These are phyloP conservation scores for Monochamus saltuarius DNA, from an alignment of 1,140 invertebrate species.

Conservation along the genomic window DNA sequence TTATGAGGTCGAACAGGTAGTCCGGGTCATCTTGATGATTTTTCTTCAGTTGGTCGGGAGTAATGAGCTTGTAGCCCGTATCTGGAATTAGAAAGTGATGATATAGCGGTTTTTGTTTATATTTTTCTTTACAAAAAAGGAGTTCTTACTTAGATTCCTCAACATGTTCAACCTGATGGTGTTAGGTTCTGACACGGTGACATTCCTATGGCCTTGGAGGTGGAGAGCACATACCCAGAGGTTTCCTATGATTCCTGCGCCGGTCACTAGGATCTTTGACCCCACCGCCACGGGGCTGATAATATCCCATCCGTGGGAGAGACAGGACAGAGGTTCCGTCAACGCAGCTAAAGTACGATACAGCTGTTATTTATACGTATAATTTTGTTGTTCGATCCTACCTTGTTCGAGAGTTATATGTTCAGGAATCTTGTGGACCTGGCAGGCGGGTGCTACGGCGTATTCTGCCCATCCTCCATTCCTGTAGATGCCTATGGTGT, in stretches of 20 bases:
- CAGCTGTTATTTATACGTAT: no score
- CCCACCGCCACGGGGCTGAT: conserved; percentile 62
- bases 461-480: conserved; percentile 71
- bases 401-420: conserved; percentile 59
- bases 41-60: conserved; percentile 58
- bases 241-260: conserved; percentile 72
- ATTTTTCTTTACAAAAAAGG: neutral
- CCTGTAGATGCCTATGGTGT: conserved; percentile 64
- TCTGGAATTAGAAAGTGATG: conserved; percentile 25
- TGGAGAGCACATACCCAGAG: conserved; percentile 66
- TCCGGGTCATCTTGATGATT: conserved; percentile 45
- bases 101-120: no score
- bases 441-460: conserved; percentile 58
- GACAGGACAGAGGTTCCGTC: conserved; percentile 66
- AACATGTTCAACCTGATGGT: conserved; percentile 55
- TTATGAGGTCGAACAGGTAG: conserved; percentile 60
- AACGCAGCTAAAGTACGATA: conserved; percentile 55
- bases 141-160: conserved; percentile 58
- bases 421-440: conserved; percentile 59
- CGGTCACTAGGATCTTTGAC: conserved; percentile 62
- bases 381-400: conserved; percentile 28
- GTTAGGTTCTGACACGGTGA: conserved; percentile 67
- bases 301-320: conserved; percentile 66
- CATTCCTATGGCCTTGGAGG: conserved; percentile 64
- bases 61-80: conserved; percentile 50